These are phyloP conservation scores for Drosophila quinaria DNA, from an alignment of 2,888 invertebrate species.

Conservation along the genomic window DNA sequence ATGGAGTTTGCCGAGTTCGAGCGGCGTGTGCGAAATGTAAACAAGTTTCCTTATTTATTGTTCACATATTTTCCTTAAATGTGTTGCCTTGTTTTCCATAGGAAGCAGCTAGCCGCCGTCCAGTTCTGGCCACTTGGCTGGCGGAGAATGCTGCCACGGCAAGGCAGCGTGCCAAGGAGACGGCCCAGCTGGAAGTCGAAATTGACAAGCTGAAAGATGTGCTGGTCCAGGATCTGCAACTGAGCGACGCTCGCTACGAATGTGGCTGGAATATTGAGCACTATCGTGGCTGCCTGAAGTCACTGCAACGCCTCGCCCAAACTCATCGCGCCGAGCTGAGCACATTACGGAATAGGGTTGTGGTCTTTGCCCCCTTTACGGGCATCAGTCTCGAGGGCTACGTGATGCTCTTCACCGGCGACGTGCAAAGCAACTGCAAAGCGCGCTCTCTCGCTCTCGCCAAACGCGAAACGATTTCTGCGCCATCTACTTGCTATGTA, in stretches of 20 bases:
- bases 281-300: conserved; percentile 95
- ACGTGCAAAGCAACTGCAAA: conserved; percentile 95
- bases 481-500: no score
- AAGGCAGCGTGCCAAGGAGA: conserved; percentile 89
- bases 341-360: conserved; percentile 90
- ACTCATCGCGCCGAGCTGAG: conserved; percentile 91
- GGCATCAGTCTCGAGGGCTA: conserved; percentile 96
- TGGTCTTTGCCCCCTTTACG: conserved; percentile 95
- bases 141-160: conserved; percentile 90
- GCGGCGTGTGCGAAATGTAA: conserved; percentile 39
- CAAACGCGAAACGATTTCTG: no score
- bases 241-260: conserved; percentile 90
- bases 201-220: conserved; percentile 87
- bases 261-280: conserved; percentile 96
- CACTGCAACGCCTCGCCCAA: conserved; percentile 91
- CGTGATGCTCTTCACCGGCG: conserved; percentile 95
- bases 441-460: no score
- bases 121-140: conserved; percentile 88
- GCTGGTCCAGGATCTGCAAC: conserved; percentile 85
- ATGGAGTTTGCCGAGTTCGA: conserved; percentile 76
- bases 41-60: background rate
- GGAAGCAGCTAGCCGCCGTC: conserved; percentile 65
- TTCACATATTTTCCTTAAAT: background rate
- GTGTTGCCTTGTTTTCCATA: conserved; percentile 3
- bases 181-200: conserved; percentile 90